A percentile compares a stretch with the other conserved stretches of the same genome.
Evolutionary conservation across 2,888 invertebrate genomes (phyloP).

Genomic region (Amorpha juglandis): DNA sequence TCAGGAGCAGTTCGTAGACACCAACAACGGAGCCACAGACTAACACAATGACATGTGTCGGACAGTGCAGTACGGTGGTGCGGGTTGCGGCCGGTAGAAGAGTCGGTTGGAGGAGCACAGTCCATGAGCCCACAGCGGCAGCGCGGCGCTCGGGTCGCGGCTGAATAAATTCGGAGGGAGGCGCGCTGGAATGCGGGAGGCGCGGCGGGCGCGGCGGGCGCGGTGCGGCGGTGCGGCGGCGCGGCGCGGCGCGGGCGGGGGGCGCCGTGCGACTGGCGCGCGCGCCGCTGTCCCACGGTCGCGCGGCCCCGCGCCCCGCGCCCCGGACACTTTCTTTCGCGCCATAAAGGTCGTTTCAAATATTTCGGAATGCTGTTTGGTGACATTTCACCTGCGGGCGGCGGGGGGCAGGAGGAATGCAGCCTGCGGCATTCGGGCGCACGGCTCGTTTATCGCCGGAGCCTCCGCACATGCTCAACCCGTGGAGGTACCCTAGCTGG

Average conservation of each 20-base stretch:
- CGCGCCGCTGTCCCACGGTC: slow-evolving; percentile 88
- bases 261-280: slow-evolving; percentile 81
- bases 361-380: slow-evolving; percentile 83
- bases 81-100: slow-evolving; percentile 32
- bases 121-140: slow-evolving; percentile 31
- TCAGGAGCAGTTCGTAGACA: neutral
- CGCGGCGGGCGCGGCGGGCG: slow-evolving; percentile 60
- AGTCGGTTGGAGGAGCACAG: slow-evolving; percentile 35
- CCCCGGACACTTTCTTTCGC: slow-evolving; percentile 82
- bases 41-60: neutral
- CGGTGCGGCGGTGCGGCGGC: slow-evolving; percentile 59
- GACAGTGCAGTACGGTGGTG: neutral
- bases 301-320: slow-evolving; percentile 81
- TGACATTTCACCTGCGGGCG: slow-evolving; percentile 81
- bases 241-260: slow-evolving; percentile 70
- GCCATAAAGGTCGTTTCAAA: slow-evolving; percentile 85
- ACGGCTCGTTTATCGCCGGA: slow-evolving; percentile 50
- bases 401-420: slow-evolving; percentile 65
- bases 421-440: slow-evolving; percentile 67
- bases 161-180: slow-evolving; percentile 83
- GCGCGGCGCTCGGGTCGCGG: slow-evolving; percentile 64
- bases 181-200: slow-evolving; percentile 77
- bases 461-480: slow-evolving; percentile 32
- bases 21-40: neutral
- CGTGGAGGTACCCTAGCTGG: neutral